phyloP scores from a whole-genome alignment of 2,113 vertebrate genomes.

The Sardina pilchardus region DNA sequence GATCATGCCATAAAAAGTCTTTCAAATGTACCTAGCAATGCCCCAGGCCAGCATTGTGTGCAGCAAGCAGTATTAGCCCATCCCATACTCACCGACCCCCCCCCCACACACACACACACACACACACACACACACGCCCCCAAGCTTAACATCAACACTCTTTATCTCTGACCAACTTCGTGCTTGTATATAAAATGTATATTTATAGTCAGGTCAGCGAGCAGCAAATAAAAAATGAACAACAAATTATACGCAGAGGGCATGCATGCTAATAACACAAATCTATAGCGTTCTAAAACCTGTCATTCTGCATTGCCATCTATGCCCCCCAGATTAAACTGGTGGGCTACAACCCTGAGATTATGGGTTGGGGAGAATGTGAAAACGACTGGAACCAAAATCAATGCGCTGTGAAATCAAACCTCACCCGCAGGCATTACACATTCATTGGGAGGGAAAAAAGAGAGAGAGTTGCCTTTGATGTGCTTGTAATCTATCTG shows the following conservation, averaged over 20 bases:
- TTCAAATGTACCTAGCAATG: neutral
- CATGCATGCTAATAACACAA: neutral
- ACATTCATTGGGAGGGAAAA: neutral
- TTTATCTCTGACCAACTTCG: neutral
- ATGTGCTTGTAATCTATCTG: conserved; percentile 17
- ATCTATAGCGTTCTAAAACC: neutral
- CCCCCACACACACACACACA: too few relatives aligned
- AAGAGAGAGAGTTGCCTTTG: neutral
- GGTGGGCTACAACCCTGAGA: neutral
- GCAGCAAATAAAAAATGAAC: neutral
- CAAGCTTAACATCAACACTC: neutral
- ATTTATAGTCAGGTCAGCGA: neutral
- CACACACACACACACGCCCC: too few relatives aligned
- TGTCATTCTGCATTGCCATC: neutral
- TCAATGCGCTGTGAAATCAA: conserved; percentile 8
- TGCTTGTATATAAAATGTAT: neutral
- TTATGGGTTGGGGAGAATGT: neutral
- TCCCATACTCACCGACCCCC: too few relatives aligned
- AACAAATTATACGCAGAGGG: neutral
- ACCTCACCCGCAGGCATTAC: neutral
- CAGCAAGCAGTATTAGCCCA: neutral
- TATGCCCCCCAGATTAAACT: neutral
- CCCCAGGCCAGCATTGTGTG: neutral
- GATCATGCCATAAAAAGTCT: neutral
- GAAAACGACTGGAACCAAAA: conserved; percentile 6